A percentile compares a stretch with the other conserved stretches of the same genome.
Conservation (phyloP, 2,888 invertebrate species). For the Campoletis raptor region DNA sequence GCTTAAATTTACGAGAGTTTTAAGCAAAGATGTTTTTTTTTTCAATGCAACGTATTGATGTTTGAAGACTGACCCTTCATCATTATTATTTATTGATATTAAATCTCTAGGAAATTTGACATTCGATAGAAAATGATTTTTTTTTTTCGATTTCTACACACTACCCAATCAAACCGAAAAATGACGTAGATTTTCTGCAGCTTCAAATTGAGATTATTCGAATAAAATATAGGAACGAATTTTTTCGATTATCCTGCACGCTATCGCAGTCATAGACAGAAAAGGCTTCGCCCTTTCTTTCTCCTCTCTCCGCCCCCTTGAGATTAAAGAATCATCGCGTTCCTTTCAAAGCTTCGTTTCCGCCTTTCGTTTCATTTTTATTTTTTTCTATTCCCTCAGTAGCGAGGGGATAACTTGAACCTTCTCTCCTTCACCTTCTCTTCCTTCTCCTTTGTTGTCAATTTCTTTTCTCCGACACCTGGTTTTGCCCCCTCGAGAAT, state of each 20-base stretch:
- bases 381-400: constrained; percentile 10
- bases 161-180: not conserved
- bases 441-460: constrained; percentile 14
- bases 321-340: constrained; percentile 30
- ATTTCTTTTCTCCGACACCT: constrained; percentile 1
- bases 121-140: not conserved
- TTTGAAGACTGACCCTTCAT: not conserved
- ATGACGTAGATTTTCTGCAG: not conserved
- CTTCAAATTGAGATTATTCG: not conserved
- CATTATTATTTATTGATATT: not conserved
- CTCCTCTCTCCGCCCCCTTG: not conserved
- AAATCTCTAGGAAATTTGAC: not conserved
- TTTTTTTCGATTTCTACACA: not conserved
- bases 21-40: constrained; percentile 26
- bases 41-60: not conserved
- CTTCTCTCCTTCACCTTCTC: too few relatives aligned
- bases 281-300: not conserved
- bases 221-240: not conserved
- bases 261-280: not conserved
- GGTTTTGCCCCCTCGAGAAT: constrained; percentile 9
- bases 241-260: constrained; percentile 11
- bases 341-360: constrained; percentile 16
- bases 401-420: not conserved
- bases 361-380: constrained; percentile 13
- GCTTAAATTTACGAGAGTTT: constrained; percentile 65